A percentile compares a stretch with the other conserved stretches of the same genome.
phyloP scores from a whole-genome alignment of 2,797 vertebrate species.

The Serranus cabrilla region DNA sequence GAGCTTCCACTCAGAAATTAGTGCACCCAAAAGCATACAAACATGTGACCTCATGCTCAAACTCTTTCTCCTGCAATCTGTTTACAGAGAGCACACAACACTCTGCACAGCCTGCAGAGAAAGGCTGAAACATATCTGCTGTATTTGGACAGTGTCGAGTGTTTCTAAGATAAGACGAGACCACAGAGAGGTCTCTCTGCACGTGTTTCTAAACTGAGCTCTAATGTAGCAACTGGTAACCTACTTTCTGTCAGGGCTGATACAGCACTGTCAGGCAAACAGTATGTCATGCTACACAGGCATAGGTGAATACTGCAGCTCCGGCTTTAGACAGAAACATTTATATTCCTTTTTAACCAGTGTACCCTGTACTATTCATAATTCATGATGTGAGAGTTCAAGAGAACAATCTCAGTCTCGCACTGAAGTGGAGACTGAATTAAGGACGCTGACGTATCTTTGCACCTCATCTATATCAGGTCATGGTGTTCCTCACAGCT shows the following conservation, averaged over 20 bases:
- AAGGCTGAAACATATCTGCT: background rate
- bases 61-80: background rate
- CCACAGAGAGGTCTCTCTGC: conserved; percentile 5
- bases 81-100: background rate
- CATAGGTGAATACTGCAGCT: background rate
- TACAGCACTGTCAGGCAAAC: background rate
- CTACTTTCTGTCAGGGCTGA: conserved; percentile 28
- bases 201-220: conserved; percentile 47
- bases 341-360: background rate
- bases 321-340: background rate
- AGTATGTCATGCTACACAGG: background rate
- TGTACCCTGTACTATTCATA: background rate
- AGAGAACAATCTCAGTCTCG: background rate
- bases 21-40: background rate
- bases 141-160: background rate
- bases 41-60: background rate
- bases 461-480: conserved; percentile 2
- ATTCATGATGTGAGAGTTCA: conserved; percentile 12
- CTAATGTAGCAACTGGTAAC: conserved; percentile 30
- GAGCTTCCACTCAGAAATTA: background rate
- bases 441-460: background rate
- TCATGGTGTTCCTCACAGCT: conserved; percentile 16
- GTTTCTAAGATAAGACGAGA: conserved; percentile 33
- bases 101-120: background rate
- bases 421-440: conserved; percentile 5